These are phyloP conservation scores for Odontomachus brunneus DNA, from an alignment of 1,140 invertebrate species.

Conservation along the genomic window DNA sequence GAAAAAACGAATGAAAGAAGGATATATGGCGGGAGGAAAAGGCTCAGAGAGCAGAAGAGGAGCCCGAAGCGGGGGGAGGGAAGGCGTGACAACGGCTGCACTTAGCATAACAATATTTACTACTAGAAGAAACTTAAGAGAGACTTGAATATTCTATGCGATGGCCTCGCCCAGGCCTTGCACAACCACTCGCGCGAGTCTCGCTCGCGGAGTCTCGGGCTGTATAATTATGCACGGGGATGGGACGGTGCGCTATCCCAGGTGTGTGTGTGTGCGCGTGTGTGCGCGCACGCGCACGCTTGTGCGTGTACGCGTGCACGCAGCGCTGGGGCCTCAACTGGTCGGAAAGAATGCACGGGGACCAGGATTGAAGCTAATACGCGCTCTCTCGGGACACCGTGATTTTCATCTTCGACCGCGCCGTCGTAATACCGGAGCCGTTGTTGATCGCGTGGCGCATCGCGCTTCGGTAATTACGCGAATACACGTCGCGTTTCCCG, in stretches of 20 bases:
- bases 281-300: background rate
- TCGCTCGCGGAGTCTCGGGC: constrained; percentile 26
- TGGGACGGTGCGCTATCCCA: constrained; percentile 56
- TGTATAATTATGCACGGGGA: constrained; percentile 68
- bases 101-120: constrained; percentile 79
- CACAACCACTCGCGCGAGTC: constrained; percentile 54
- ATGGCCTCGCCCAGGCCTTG: constrained; percentile 69
- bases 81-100: constrained; percentile 75
- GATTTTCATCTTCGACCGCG: constrained; percentile 30
- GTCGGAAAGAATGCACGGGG: constrained; percentile 36
- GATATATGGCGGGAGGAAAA: background rate
- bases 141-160: constrained; percentile 73
- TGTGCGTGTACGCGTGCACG: background rate
- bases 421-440: constrained; percentile 33
- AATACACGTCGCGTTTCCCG: constrained; percentile 28
- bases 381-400: constrained; percentile 28
- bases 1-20: background rate
- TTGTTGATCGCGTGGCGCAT: constrained; percentile 47
- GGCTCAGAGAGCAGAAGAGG: background rate
- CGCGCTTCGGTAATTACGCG: constrained; percentile 49
- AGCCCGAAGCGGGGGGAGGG: constrained; percentile 40
- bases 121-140: constrained; percentile 73
- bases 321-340: constrained; percentile 12
- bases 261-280: background rate
- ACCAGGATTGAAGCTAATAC: constrained; percentile 54